Evolutionary conservation across 2,113 vertebrate genomes (phyloP).

Genomic region (Gila orcuttii): DNA sequence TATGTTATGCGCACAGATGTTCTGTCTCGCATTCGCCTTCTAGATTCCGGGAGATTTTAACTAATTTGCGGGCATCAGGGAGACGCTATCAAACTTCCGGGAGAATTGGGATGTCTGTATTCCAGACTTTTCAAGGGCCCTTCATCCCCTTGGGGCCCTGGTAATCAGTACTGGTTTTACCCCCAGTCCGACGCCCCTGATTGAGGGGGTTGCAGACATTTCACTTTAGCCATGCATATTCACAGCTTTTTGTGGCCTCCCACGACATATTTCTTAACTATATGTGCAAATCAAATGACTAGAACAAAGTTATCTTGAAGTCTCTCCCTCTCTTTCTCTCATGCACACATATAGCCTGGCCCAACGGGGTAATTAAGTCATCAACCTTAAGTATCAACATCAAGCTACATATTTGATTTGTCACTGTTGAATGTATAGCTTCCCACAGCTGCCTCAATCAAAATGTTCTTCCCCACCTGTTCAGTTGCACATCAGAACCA

Average conservation of each 20-base stretch:
- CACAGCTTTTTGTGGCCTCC: neutral
- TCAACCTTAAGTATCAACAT: constrained; percentile 64
- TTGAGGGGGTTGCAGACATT: too few species aligned
- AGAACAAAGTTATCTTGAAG: neutral
- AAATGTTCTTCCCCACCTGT: constrained; percentile 50
- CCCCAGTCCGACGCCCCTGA: too few species aligned
- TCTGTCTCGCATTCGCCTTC: too few species aligned
- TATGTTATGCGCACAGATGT: too few species aligned
- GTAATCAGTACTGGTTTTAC: too few species aligned
- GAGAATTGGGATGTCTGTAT: too few species aligned
- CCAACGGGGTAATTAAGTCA: constrained; percentile 49
- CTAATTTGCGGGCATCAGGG: too few species aligned
- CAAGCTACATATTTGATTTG: constrained; percentile 61
- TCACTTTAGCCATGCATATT: neutral
- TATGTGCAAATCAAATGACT: constrained; percentile 13
- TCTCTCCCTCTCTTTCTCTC: neutral
- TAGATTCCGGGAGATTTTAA: too few species aligned
- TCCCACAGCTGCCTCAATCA: constrained; percentile 51
- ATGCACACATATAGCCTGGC: constrained; percentile 8
- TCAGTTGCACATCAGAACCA: constrained; percentile 60
- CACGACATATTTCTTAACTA: constrained; percentile 1
- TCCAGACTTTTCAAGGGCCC: too few species aligned
- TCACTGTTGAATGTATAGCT: constrained; percentile 56
- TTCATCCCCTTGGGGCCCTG: too few species aligned
- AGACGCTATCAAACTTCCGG: too few species aligned